phyloP scores from a whole-genome alignment of 2,888 invertebrate genomes.

The Leistus spinibarbis region DNA sequence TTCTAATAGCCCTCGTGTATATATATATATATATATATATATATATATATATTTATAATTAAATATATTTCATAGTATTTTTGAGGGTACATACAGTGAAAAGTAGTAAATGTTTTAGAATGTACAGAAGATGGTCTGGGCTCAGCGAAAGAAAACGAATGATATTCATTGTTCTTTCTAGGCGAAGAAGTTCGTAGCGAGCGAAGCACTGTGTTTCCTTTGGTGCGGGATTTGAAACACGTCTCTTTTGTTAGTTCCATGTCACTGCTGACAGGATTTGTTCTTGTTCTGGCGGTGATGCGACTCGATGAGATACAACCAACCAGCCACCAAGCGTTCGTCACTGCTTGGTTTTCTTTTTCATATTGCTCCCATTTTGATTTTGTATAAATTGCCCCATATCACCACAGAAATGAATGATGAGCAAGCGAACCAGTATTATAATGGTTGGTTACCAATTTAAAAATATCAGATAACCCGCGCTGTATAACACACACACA shows the following conservation, averaged over 20 bases:
- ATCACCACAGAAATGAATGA: neutral
- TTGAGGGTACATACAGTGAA: no score
- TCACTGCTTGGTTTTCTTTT: neutral
- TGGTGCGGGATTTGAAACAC: slow-evolving; percentile 22
- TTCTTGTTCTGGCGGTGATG: slow-evolving; percentile 4
- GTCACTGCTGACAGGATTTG: slow-evolving; percentile 9
- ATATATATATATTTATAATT: no score
- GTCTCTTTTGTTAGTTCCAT: slow-evolving; percentile 22
- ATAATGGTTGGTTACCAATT: neutral
- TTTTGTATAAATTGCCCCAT: neutral
- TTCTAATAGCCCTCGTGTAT: no score
- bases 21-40: no score
- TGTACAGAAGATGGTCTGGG: no score
- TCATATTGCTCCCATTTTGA: neutral
- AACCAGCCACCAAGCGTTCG: no score
- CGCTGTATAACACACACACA: neutral
- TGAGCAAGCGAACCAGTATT: neutral
- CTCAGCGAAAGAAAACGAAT: no score
- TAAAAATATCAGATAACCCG: slow-evolving; percentile 9
- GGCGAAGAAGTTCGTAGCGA: no score
- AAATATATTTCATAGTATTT: no score
- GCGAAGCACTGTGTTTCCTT: no score
- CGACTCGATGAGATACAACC: neutral
- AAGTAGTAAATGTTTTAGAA: no score
- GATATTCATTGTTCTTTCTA: no score